Percentiles rank a stretch among this genome's conserved stretches.
Evolutionary conservation across 1,140 invertebrate species (phyloP).

Genomic region (Drosophila littoralis): DNA sequence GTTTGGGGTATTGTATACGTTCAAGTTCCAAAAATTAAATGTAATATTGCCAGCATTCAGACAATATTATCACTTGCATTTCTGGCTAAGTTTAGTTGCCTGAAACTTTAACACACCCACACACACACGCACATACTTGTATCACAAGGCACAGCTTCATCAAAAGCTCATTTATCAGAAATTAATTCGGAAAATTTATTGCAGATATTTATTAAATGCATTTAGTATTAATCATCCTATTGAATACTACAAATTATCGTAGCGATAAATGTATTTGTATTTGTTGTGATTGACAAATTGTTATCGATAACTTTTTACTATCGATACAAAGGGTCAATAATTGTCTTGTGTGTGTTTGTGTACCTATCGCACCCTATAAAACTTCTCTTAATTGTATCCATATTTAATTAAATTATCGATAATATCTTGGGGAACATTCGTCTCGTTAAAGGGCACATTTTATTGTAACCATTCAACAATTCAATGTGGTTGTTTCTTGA

Average conservation of each 20-base stretch:
- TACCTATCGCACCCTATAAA: no score
- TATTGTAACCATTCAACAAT: background rate
- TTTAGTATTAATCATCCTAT: background rate
- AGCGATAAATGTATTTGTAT: no score
- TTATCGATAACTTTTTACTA: no score
- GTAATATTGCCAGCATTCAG: conserved; percentile 31
- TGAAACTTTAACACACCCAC: background rate
- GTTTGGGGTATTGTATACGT: conserved; percentile 32
- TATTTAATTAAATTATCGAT: no score
- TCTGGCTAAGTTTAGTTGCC: conserved; percentile 1
- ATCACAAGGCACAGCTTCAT: background rate
- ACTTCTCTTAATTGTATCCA: no score
- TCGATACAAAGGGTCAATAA: no score
- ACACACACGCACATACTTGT: background rate
- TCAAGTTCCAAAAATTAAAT: conserved; percentile 44
- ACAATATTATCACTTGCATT: conserved; percentile 19
- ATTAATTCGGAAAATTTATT: background rate
- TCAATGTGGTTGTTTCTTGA: conserved; percentile 8
- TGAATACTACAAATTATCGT: no score
- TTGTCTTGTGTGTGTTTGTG: no score
- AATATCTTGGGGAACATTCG: no score
- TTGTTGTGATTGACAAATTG: no score
- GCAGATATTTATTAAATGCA: background rate
- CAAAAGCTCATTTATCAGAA: conserved; percentile 1
- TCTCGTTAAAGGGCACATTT: background rate